Evolutionary conservation across 2,113 vertebrate species (phyloP).

Genomic region (Salvelinus namaycush): DNA sequence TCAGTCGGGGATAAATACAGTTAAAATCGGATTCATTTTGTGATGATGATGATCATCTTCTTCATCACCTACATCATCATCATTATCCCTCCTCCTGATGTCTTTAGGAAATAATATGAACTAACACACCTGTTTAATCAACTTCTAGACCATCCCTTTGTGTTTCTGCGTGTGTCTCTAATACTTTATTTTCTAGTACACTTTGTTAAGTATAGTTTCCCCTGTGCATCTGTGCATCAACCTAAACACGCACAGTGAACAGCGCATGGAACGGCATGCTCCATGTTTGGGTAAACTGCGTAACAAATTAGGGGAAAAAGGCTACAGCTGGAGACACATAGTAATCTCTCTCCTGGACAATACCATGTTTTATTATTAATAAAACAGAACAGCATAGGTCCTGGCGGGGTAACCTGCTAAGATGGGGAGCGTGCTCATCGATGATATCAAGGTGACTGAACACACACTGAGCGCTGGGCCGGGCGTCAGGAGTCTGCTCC

Average conservation of each 20-base stretch:
- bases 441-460: constrained; percentile 75
- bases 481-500: constrained; percentile 39
- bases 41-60: too few species aligned
- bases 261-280: constrained; percentile 41
- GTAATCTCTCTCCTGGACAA: constrained; percentile 74
- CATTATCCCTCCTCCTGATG: too few species aligned
- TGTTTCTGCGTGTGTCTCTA: not conserved
- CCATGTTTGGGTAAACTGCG: constrained; percentile 78
- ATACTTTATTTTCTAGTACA: constrained; percentile 13
- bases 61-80: too few species aligned
- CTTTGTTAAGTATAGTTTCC: constrained; percentile 1
- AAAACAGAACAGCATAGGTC: constrained; percentile 54
- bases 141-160: constrained; percentile 8
- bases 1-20: not conserved
- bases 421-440: constrained; percentile 66
- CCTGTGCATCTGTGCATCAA: constrained; percentile 33
- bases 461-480: constrained; percentile 60
- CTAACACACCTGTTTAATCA: constrained; percentile 7
- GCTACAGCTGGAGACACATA: constrained; percentile 30
- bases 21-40: too few species aligned
- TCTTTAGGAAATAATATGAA: not conserved
- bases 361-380: constrained; percentile 76
- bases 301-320: constrained; percentile 73
- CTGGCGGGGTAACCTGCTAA: constrained; percentile 62
- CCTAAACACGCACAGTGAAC: constrained; percentile 16